Evolutionary conservation across 2,888 invertebrate species (phyloP).

Genomic region (Agrotis segetum): DNA sequence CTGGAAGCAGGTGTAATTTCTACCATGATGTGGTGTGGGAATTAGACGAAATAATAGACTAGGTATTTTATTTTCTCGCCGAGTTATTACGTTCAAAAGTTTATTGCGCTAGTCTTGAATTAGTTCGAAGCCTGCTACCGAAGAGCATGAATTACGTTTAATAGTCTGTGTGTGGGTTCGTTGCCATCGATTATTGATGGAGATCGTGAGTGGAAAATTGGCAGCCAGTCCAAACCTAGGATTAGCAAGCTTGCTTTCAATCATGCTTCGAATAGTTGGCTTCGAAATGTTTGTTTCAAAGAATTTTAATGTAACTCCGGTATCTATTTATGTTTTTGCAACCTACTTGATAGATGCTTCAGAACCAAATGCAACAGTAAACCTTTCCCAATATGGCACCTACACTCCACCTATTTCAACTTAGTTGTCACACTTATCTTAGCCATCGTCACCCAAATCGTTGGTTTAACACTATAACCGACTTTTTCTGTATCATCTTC

Average conservation of each 20-base stretch:
- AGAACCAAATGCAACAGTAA: slow-evolving; percentile 49
- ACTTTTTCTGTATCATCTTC: slow-evolving; percentile 76
- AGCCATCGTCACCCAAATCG: slow-evolving; percentile 58
- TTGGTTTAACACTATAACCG: slow-evolving; percentile 73
- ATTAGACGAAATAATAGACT: slow-evolving; percentile 56
- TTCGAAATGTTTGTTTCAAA: slow-evolving; percentile 22
- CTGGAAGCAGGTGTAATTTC: slow-evolving; percentile 49
- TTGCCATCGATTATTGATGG: slow-evolving; percentile 51
- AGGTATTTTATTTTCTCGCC: slow-evolving; percentile 52
- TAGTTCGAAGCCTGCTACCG: slow-evolving; percentile 45
- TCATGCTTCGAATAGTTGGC: slow-evolving; percentile 15
- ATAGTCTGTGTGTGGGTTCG: slow-evolving; percentile 42
- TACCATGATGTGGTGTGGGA: slow-evolving; percentile 58
- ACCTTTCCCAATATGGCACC: slow-evolving; percentile 46
- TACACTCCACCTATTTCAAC: slow-evolving; percentile 53
- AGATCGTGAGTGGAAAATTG: slow-evolving; percentile 55
- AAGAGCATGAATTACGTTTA: slow-evolving; percentile 54
- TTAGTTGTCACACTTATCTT: slow-evolving; percentile 62
- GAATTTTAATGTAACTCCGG: slow-evolving; percentile 11
- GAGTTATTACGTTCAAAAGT: slow-evolving; percentile 54
- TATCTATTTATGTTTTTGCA: neutral
- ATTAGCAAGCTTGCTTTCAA: slow-evolving; percentile 41
- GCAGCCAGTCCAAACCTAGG: slow-evolving; percentile 26
- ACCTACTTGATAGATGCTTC: slow-evolving; percentile 21
- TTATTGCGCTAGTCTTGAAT: slow-evolving; percentile 47